Conservation (phyloP, 2,113 vertebrate genomes). For the Oplegnathus fasciatus region DNA sequence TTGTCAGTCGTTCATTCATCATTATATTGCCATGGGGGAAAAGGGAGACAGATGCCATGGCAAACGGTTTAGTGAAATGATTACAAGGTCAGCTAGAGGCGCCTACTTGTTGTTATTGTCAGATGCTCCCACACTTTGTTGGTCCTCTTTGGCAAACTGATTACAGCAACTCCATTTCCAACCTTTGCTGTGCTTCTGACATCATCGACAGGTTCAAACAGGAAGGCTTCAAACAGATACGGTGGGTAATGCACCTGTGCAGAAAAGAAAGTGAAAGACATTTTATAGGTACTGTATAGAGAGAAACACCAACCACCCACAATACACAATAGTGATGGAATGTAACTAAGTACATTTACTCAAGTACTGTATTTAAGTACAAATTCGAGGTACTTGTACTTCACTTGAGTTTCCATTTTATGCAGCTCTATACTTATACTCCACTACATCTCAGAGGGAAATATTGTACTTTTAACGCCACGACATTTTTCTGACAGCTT, state of each 20-base stretch:
- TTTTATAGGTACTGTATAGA: neutral
- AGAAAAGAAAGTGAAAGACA: neutral
- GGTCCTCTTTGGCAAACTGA: slow-evolving; percentile 90
- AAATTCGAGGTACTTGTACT: too few relatives aligned
- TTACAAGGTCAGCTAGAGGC: neutral
- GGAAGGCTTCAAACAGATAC: slow-evolving; percentile 91
- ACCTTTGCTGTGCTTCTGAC: slow-evolving; percentile 89
- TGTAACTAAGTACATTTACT: too few relatives aligned
- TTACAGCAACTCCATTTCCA: slow-evolving; percentile 86
- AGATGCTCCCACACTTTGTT: slow-evolving; percentile 88
- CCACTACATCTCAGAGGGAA: too few relatives aligned
- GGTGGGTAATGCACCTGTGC: slow-evolving; percentile 91
- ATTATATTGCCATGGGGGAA: too few relatives aligned
- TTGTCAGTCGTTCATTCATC: too few relatives aligned
- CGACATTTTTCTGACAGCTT: too few relatives aligned
- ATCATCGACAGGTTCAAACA: slow-evolving; percentile 89
- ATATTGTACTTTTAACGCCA: too few relatives aligned
- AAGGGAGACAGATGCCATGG: too few relatives aligned
- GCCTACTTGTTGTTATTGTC: slow-evolving; percentile 80
- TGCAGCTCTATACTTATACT: too few relatives aligned
- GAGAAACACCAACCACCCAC: neutral
- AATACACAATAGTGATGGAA: too few relatives aligned
- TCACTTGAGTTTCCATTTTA: too few relatives aligned
- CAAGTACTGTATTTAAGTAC: too few relatives aligned
- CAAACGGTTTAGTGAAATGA: neutral